phyloP scores from a whole-genome alignment of 1,140 invertebrate species.

The Pseudoatta argentina region DNA sequence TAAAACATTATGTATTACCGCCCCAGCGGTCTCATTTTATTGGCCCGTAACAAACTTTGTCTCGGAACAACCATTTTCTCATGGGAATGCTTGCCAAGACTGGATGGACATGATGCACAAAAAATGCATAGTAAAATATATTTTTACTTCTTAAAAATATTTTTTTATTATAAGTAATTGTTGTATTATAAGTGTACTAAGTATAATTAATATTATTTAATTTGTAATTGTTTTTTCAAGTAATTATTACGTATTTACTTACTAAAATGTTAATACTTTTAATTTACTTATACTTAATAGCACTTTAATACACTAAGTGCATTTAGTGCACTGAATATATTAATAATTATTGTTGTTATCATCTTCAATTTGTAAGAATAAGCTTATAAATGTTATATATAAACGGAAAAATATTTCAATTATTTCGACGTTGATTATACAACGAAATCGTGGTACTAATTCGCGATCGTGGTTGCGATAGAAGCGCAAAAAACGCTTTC shows the following conservation, averaged over 20 bases:
- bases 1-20: conserved; percentile 56
- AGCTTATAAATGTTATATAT: background rate
- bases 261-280: conserved; percentile 8
- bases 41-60: conserved; percentile 47
- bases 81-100: conserved; percentile 6
- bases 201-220: too few relatives aligned
- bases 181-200: background rate
- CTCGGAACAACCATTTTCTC: conserved; percentile 24
- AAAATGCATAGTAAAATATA: conserved; percentile 20
- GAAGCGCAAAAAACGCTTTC: conserved; percentile 31
- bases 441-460: background rate
- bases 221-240: too few relatives aligned
- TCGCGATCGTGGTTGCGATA: conserved; percentile 13
- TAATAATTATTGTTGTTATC: background rate
- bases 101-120: conserved; percentile 16
- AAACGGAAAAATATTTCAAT: background rate
- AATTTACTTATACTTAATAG: background rate
- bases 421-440: background rate
- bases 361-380: conserved; percentile 7
- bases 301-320: background rate
- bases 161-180: background rate
- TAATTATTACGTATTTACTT: background rate
- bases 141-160: background rate
- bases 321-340: background rate
- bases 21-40: conserved; percentile 34